These are phyloP conservation scores for Saxidomus purpurata DNA, from an alignment of 1,140 invertebrate genomes.

Conservation along the genomic window DNA sequence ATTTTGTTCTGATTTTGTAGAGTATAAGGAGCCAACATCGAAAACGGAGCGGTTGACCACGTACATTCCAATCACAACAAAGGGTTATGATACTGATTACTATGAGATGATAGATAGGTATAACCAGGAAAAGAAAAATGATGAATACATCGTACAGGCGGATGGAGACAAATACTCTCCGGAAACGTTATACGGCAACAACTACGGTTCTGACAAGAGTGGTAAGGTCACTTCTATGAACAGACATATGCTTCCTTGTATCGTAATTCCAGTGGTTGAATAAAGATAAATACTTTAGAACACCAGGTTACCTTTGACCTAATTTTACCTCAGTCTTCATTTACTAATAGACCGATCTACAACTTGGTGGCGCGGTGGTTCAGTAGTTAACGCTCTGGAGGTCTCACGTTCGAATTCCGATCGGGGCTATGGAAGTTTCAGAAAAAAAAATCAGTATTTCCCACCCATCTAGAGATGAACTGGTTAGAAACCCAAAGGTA, in stretches of 20 bases:
- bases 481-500: no score
- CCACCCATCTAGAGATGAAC: no score
- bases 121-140: not conserved
- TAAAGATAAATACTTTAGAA: not conserved
- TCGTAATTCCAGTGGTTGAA: not conserved
- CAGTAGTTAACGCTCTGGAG: no score
- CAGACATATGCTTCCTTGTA: not conserved
- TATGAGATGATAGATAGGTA: not conserved
- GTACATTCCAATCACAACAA: not conserved
- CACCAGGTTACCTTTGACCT: not conserved
- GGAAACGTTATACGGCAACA: not conserved
- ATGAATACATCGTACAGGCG: not conserved
- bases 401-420: no score
- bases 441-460: no score
- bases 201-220: not conserved
- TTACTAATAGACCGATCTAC: not conserved
- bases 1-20: not conserved
- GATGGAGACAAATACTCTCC: not conserved
- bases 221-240: not conserved
- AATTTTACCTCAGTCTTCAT: not conserved
- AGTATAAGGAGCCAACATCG: constrained; percentile 16
- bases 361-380: not conserved
- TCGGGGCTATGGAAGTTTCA: no score
- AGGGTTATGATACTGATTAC: not conserved
- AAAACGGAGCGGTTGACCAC: not conserved